A percentile compares a stretch with the other conserved stretches of the same genome.
These are phyloP conservation scores for Orthosia cruda DNA, from an alignment of 2,888 invertebrate genomes.

Conservation along the genomic window DNA sequence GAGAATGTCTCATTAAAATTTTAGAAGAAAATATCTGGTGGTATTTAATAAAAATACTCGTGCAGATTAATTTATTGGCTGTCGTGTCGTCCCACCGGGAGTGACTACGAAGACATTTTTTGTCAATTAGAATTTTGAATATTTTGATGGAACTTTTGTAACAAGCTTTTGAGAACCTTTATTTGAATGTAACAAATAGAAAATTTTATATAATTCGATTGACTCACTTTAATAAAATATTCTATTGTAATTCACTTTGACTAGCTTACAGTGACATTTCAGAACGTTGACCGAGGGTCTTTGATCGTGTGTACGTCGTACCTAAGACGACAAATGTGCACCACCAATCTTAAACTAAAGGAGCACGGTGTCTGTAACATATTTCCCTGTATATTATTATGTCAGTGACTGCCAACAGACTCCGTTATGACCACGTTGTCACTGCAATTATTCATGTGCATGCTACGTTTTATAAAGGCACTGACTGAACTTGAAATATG, in stretches of 20 bases:
- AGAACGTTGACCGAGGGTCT: neutral
- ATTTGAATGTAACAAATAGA: neutral
- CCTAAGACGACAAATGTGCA: no score
- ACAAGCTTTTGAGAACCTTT: conserved; percentile 5
- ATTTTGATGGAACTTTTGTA: conserved; percentile 54
- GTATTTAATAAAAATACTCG: conserved; percentile 72
- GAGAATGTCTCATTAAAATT: no score
- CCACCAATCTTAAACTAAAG: no score
- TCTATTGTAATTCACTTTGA: neutral
- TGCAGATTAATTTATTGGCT: conserved; percentile 69
- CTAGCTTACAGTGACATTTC: neutral
- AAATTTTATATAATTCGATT: neutral
- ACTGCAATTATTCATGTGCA: conserved; percentile 6
- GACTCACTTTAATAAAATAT: no score
- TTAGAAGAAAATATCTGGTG: conserved; percentile 73
- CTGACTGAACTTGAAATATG: no score
- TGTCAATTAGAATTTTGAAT: conserved; percentile 71
- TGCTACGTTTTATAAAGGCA: neutral
- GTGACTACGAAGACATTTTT: conserved; percentile 73
- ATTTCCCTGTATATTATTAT: no score
- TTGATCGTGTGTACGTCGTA: neutral
- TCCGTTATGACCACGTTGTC: no score
- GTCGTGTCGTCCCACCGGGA: conserved; percentile 65
- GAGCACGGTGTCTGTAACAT: no score
- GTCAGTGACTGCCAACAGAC: no score